Base-by-base conservation (phyloP, 2,888 invertebrate species). In the Lepidochitona cinerea region DNA sequence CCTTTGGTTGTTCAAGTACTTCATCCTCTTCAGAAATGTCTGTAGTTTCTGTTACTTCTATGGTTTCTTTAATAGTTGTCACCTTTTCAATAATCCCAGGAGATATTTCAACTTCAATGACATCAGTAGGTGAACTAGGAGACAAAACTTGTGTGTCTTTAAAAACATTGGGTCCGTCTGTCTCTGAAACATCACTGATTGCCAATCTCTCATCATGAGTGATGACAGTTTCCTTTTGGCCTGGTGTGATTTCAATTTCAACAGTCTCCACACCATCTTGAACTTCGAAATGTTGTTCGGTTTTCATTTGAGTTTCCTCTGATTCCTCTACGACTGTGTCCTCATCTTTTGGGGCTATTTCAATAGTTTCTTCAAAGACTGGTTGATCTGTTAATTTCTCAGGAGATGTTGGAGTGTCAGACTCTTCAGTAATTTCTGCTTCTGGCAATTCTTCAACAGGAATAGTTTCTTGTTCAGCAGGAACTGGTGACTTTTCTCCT, bases 41-140 rank as follows among this genome's bases (percentile, higher is more conserved):
- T n/a, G n/a, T n/a, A n/a, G n/a, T n/a, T 49, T 49, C 49, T 49
- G 49, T 49, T n/a, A 49, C 23, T 23, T 49, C 74, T 64, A 68
- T 23, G 52, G 70, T 78, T 65, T 73, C 71, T 23, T 74, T 66
- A 33, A 68, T 70, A 12, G 77, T 73, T n/a, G 59, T 37, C 32
- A 77, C 65, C n/a, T 49, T 36, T 36, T 72, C 75, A 36, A 77
- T 70, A 70, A 77, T 74, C 1, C 53, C 70, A 49, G 68, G 23
- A 5, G 72, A 75, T 32, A 74, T 26, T 37, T 59, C 59, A 53
- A 76, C 72, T 65, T 37, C 59, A 14, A 70, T n/a, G 26, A 73
- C 41, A 67, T 77, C 77, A 26, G 67, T 49, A 2, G 49, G 49
- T 7, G 18, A 23, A 18, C 23, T 23, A n/a, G 49, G 49, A 49